phyloP scores from a whole-genome alignment of 2,888 invertebrate genomes.

The Cepaea hortensis region DNA sequence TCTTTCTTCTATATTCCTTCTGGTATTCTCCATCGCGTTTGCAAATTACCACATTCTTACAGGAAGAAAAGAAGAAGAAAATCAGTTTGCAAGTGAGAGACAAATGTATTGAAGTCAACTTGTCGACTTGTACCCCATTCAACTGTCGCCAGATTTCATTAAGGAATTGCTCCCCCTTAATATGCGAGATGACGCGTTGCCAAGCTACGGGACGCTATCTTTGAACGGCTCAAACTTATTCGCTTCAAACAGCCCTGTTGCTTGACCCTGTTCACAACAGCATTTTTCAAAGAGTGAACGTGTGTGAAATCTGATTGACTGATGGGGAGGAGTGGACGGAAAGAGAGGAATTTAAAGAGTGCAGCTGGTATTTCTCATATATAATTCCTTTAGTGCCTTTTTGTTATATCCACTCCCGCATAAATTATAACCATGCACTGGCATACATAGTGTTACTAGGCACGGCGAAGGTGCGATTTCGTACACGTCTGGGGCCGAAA shows the following conservation, averaged over 20 bases:
- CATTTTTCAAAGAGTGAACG: neutral
- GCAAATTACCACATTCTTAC: neutral
- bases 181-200: conserved; percentile 40
- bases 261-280: conserved; percentile 13
- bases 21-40: neutral
- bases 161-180: conserved; percentile 35
- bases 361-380: neutral
- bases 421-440: no score
- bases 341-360: neutral
- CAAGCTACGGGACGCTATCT: conserved; percentile 34
- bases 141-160: conserved; percentile 43
- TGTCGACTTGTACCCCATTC: conserved; percentile 35
- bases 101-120: conserved; percentile 42
- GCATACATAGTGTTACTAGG: no score
- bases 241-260: neutral
- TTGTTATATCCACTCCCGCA: no score
- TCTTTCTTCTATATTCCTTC: no score
- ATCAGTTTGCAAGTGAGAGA: conserved; percentile 27
- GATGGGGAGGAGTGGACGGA: neutral
- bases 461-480: no score
- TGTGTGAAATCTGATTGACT: neutral
- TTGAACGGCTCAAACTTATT: conserved; percentile 25
- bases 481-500: no score
- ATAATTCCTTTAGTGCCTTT: neutral
- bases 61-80: neutral